Evolutionary conservation across 1,140 invertebrate species (phyloP).

Genomic region (Zaprionus davidi): DNA sequence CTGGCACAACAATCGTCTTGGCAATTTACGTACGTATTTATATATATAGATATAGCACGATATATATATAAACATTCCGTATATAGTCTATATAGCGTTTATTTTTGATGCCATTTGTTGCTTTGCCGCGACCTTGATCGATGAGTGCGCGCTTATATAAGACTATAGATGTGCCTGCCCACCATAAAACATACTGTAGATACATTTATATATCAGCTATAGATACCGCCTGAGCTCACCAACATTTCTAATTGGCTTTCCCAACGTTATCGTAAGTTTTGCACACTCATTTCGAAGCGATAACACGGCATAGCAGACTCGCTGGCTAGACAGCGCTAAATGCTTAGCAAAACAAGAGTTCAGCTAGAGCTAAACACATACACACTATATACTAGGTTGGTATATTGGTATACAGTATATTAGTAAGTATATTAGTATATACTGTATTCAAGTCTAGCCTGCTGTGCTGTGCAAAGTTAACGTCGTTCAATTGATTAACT

Average conservation of each 20-base stretch:
- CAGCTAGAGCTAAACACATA: slow-evolving; percentile 18
- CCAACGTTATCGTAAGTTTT: slow-evolving; percentile 16
- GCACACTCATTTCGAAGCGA: slow-evolving; percentile 50
- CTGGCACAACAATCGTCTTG: slow-evolving; percentile 25
- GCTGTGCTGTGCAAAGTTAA: neutral
- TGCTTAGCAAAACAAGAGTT: slow-evolving; percentile 30
- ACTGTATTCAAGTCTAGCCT: slow-evolving; percentile 26
- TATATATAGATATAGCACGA: slow-evolving; percentile 16
- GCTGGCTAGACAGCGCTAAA: slow-evolving; percentile 53
- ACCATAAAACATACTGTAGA: slow-evolving; percentile 8
- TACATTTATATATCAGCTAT: slow-evolving; percentile 15
- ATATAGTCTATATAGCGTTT: slow-evolving; percentile 34
- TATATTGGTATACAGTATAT: neutral
- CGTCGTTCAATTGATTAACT: slow-evolving; percentile 32
- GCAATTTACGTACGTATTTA: slow-evolving; percentile 1
- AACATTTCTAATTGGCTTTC: slow-evolving; percentile 12
- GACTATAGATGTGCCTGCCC: slow-evolving; percentile 25
- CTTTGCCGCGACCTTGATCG: slow-evolving; percentile 55
- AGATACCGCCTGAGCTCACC: slow-evolving; percentile 4
- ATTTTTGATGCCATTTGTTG: slow-evolving; percentile 54
- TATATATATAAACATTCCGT: neutral
- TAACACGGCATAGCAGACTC: slow-evolving; percentile 55
- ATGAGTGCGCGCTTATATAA: slow-evolving; percentile 59
- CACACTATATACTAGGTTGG: slow-evolving; percentile 14
- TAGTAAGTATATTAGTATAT: slow-evolving; percentile 6